phyloP scores from a whole-genome alignment of 2,797 vertebrate species.

The Sphaeramia orbicularis region DNA sequence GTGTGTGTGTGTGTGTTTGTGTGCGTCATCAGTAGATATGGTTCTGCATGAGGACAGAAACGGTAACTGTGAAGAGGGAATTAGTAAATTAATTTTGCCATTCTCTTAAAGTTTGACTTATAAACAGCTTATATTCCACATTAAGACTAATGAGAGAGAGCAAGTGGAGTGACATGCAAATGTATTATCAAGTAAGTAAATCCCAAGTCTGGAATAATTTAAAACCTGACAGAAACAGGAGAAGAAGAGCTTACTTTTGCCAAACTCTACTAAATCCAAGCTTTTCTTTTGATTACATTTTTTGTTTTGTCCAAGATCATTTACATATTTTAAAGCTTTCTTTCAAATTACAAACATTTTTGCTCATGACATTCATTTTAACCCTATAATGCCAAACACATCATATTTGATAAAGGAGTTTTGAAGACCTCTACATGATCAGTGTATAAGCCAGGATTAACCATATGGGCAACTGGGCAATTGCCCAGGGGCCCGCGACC shows the following conservation, averaged over 20 bases:
- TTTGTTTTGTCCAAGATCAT: neutral
- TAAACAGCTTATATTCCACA: no score
- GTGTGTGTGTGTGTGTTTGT: constrained; percentile 25
- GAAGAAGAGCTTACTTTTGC: constrained; percentile 6
- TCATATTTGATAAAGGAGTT: no score
- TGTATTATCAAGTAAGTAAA: neutral
- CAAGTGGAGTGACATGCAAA: no score
- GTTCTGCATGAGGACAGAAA: constrained; percentile 25
- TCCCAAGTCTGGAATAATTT: neutral
- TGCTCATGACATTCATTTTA: constrained; percentile 1
- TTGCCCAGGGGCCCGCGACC: no score
- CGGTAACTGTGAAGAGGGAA: constrained; percentile 19
- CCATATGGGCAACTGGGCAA: no score
- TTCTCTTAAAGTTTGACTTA: no score
- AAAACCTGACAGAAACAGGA: neutral
- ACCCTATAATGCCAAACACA: no score
- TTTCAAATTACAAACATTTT: neutral
- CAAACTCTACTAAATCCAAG: constrained; percentile 5
- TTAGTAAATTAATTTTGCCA: constrained; percentile 25
- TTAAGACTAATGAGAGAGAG: no score
- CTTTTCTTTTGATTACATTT: constrained; percentile 39
- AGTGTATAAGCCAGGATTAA: no score
- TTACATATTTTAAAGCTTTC: neutral
- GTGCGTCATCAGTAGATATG: constrained; percentile 10
- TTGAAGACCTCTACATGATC: no score